phyloP scores from a whole-genome alignment of 2,113 vertebrate genomes.

The Triplophysa rosa region DNA sequence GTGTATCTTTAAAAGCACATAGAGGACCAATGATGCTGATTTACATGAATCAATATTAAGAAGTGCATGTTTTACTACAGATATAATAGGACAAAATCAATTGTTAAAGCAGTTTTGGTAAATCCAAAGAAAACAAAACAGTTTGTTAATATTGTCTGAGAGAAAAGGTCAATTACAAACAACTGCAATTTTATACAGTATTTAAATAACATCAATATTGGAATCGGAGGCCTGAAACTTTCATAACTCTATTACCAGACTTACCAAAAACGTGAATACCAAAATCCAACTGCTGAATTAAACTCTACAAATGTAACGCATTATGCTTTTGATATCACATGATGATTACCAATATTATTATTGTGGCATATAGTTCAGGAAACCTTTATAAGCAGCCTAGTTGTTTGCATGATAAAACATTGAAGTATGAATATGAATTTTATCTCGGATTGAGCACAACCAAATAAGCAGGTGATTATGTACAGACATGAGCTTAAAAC shows the following conservation, averaged over 20 bases:
- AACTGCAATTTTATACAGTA: neutral
- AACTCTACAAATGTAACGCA: neutral
- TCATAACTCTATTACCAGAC: neutral
- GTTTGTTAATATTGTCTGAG: neutral
- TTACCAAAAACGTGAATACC: neutral
- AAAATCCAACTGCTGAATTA: neutral
- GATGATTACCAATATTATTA: neutral
- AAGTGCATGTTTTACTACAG: neutral
- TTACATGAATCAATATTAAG: neutral
- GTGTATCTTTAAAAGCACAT: too few species aligned
- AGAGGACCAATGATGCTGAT: neutral
- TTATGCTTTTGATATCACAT: neutral
- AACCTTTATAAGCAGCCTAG: conserved; percentile 15
- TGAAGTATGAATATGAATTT: conserved; percentile 32
- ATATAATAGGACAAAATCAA: neutral
- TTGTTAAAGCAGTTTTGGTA: neutral
- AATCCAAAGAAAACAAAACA: neutral
- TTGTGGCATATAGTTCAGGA: neutral
- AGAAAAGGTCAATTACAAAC: neutral
- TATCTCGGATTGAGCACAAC: conserved; percentile 31
- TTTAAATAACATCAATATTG: neutral
- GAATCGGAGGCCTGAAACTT: neutral
- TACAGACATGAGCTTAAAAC: conserved; percentile 17
- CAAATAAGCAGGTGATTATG: conserved; percentile 38
- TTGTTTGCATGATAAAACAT: conserved; percentile 22